phyloP scores from a whole-genome alignment of 2,888 invertebrate species.

The Unio pictorum region DNA sequence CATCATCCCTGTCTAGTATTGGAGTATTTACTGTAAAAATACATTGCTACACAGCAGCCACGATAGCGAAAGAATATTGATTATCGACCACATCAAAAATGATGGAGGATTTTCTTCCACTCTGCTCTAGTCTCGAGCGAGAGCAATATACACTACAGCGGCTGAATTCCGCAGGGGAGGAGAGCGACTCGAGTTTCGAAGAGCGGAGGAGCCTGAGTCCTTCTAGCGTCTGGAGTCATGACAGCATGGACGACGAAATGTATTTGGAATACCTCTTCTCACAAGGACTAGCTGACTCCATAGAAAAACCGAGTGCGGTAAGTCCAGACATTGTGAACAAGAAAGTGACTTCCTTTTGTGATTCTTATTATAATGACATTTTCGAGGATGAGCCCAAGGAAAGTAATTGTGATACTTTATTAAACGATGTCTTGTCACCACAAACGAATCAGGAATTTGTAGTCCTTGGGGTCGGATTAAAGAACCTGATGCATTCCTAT shows the following conservation, averaged over 20 bases:
- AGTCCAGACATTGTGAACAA: constrained; percentile 41
- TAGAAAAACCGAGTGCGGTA: constrained; percentile 46
- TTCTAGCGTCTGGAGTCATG: constrained; percentile 47
- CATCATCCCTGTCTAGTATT: neutral
- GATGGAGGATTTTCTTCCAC: constrained; percentile 64
- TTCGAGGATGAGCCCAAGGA: constrained; percentile 30
- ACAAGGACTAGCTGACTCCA: constrained; percentile 61
- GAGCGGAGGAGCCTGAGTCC: constrained; percentile 51
- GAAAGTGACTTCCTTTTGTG: constrained; percentile 38
- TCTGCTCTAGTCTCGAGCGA: constrained; percentile 63
- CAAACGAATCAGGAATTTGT: constrained; percentile 58
- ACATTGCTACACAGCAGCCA: too few species aligned
- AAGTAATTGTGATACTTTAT: constrained; percentile 20
- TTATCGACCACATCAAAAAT: constrained; percentile 4
- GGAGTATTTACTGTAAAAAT: too few species aligned
- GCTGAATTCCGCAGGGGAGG: constrained; percentile 67
- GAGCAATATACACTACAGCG: constrained; percentile 65
- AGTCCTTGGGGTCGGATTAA: constrained; percentile 69
- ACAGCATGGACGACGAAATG: constrained; percentile 61
- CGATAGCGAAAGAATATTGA: neutral
- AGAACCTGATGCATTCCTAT: constrained; percentile 62
- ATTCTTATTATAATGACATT: constrained; percentile 33
- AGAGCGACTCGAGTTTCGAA: constrained; percentile 51
- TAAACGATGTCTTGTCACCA: constrained; percentile 34
- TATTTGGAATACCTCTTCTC: constrained; percentile 65